Evolutionary conservation across 1,140 invertebrate genomes (phyloP), one percentile per base, ranked within the genome.

Genomic region (Drosophila sturtevanti): DNA sequence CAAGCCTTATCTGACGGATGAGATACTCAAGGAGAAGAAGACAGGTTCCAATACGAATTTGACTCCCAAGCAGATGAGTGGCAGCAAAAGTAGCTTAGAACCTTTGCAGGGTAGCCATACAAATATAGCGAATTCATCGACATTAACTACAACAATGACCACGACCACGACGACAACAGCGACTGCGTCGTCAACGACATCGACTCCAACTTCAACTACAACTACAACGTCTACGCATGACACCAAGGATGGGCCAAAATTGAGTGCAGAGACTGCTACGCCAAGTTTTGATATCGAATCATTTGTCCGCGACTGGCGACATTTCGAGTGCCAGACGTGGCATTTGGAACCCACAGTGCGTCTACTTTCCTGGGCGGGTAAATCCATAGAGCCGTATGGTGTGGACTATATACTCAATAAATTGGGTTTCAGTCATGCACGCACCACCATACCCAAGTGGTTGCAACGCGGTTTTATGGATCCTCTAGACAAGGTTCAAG

Each of bases 381-480:
- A 98, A 92, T 97, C 97, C 74, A 98, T 99, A 72, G 98, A 99
- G 92, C 98, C 98, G 0, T 98, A 99, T 85, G 98, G 98, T 38
- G 98, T 99, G 37, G 98, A 99, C 93, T 99, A 98, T 91, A 98
- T 99, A 76, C 93, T 99, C 34, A 97, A 99, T 93, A 98, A 98
- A 92, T 93, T 99, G 5, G 98, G 98, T 11, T 99, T 99, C 91
- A 96, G 96, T 64, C 98, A 99, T 92, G 98, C 99, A 2, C 94
- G 98, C 44, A 98, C 97, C 41, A 99, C 99, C 34, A 99, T 99
- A 91, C 99, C 99, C 16, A 99, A 99, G 93, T 99, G 98, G 98
- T 95, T 99, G 93, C 99, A 99, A 92, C 94, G 99, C 64, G 98
- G 98, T 22, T 97, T 98, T 77, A 97, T 99, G 95, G 99, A 99